phyloP scores from a whole-genome alignment of 2,797 vertebrate species.

The Channa striata region DNA sequence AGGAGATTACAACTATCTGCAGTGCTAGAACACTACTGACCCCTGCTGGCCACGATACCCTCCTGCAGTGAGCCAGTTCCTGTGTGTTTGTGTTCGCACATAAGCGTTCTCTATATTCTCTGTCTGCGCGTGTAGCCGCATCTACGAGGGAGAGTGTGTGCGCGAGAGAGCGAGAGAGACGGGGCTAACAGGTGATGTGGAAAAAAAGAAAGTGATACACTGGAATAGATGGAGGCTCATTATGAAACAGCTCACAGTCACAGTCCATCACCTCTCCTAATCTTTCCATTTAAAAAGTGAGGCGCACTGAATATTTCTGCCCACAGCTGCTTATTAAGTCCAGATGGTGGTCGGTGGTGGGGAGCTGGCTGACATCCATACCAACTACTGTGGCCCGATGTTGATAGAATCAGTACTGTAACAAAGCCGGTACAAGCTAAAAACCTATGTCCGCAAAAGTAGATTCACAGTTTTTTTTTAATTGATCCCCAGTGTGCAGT shows the following conservation, averaged over 20 bases:
- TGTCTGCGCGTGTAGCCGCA: slow-evolving; percentile 36
- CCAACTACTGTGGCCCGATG: slow-evolving; percentile 45
- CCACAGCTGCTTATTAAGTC: slow-evolving; percentile 77
- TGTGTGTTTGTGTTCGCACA: background rate
- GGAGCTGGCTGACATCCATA: slow-evolving; percentile 63
- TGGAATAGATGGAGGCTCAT: slow-evolving; percentile 72
- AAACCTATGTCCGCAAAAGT: slow-evolving; percentile 24
- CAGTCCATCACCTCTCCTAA: slow-evolving; percentile 81
- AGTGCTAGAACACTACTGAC: slow-evolving; percentile 80
- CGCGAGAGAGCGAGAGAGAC: background rate
- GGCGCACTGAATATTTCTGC: slow-evolving; percentile 71
- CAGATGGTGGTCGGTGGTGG: slow-evolving; percentile 69
- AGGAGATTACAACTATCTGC: background rate
- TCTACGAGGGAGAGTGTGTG: background rate
- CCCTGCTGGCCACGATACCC: slow-evolving; percentile 75
- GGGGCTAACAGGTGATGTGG: slow-evolving; percentile 53
- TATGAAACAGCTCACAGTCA: slow-evolving; percentile 80
- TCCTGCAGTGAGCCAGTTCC: slow-evolving; percentile 34
- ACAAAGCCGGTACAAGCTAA: slow-evolving; percentile 35
- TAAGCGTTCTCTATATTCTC: slow-evolving; percentile 25
- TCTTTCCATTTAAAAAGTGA: slow-evolving; percentile 80
- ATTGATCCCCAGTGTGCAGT: slow-evolving; percentile 26
- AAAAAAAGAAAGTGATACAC: slow-evolving; percentile 42
- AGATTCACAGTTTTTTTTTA: slow-evolving; percentile 25
- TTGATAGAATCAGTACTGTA: slow-evolving; percentile 46